Evolutionary conservation across 2,888 invertebrate species (phyloP).

Genomic region (Chrysomela aeneicollis): DNA sequence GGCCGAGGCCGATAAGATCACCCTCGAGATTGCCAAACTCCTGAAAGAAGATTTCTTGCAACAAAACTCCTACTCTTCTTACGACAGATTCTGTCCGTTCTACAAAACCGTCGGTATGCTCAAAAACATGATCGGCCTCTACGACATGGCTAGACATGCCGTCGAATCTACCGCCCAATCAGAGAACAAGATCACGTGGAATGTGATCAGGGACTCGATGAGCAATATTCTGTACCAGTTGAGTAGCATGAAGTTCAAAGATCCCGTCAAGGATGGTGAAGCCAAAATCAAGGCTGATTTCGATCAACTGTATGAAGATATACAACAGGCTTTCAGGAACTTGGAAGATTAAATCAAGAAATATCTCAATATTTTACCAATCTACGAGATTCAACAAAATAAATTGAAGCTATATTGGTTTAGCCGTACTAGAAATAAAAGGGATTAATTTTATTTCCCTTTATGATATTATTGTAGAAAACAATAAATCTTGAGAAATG

Average conservation of each 20-base stretch:
- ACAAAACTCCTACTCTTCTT: conserved; percentile 96
- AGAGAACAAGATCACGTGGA: conserved; percentile 99
- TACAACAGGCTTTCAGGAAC: conserved; percentile 97
- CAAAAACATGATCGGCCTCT: conserved; percentile 97
- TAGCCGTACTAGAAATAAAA: conserved; percentile 27
- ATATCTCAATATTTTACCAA: too few species aligned
- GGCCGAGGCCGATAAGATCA: conserved; percentile 99
- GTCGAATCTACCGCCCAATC: conserved; percentile 98
- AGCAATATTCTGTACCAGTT: conserved; percentile 95
- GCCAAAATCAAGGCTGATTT: conserved; percentile 96
- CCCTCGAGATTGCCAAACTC: conserved; percentile 96
- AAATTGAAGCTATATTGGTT: conserved; percentile 16
- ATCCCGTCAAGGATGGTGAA: conserved; percentile 98
- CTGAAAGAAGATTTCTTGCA: conserved; percentile 99
- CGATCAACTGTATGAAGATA: conserved; percentile 96
- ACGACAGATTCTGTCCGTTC: conserved; percentile 99
- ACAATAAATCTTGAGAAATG: conserved; percentile 41
- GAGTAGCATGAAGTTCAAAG: conserved; percentile 99
- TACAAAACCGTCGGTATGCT: conserved; percentile 99
- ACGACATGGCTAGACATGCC: conserved; percentile 97
- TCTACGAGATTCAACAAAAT: conserved; percentile 35
- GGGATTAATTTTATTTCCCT: conserved; percentile 26
- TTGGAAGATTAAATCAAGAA: conserved; percentile 84
- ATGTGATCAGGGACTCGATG: conserved; percentile 96
- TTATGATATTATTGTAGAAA: conserved; percentile 49